phyloP scores from a whole-genome alignment of 2,888 invertebrate species.

The Drosophila algonquin region DNA sequence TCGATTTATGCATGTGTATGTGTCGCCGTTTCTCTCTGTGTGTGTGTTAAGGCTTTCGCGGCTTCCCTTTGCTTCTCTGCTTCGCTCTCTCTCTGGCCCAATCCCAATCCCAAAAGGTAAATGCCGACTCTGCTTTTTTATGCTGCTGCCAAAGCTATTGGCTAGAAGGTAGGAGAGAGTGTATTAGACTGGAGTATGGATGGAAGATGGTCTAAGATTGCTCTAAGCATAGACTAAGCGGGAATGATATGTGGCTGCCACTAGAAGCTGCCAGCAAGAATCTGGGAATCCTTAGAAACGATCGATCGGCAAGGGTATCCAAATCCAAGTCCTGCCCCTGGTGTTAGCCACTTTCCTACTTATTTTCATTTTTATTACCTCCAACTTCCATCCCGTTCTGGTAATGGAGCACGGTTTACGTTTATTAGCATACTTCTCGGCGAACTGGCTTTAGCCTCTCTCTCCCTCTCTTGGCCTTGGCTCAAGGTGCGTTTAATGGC shows the following conservation, averaged over 20 bases:
- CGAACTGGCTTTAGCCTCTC: conserved; percentile 34
- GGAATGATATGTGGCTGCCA: background rate
- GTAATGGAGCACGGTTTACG: conserved; percentile 66
- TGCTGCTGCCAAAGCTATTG: conserved; percentile 19
- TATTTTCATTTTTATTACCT: conserved; percentile 58
- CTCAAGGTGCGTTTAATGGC: conserved; percentile 60
- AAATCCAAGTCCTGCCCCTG: conserved; percentile 21
- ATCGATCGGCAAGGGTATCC: conserved; percentile 6
- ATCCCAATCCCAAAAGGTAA: conserved; percentile 9
- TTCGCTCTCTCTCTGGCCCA: background rate
- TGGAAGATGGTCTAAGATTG: conserved; percentile 5
- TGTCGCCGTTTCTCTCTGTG: conserved; percentile 6
- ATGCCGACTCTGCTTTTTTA: conserved; percentile 60
- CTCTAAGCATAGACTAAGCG: background rate
- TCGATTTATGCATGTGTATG: conserved; percentile 46
- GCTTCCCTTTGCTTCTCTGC: conserved; percentile 55
- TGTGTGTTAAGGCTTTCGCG: conserved; percentile 54
- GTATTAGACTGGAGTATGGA: conserved; percentile 19
- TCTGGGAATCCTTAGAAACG: background rate
- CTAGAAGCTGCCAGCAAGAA: no score
- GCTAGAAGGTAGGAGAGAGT: conserved; percentile 23
- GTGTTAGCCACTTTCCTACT: conserved; percentile 27
- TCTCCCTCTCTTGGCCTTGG: conserved; percentile 39
- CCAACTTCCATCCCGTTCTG: conserved; percentile 51
- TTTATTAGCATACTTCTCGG: conserved; percentile 75